These are phyloP conservation scores for Phymatocera aterrima DNA, from an alignment of 2,888 invertebrate genomes.

Conservation along the genomic window DNA sequence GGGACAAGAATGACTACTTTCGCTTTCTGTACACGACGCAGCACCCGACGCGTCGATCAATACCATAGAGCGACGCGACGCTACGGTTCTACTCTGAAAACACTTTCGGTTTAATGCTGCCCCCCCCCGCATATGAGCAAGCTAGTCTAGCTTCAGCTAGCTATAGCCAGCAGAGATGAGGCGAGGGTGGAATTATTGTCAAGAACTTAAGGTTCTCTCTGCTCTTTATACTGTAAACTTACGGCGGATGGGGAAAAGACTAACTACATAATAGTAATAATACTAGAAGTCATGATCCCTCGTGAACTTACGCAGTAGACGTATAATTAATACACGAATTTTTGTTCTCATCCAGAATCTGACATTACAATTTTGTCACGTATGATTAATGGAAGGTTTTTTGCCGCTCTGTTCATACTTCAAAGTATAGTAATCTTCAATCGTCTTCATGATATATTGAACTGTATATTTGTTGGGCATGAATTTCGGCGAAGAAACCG, in stretches of 20 bases:
- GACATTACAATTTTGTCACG: too few species aligned
- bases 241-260: too few species aligned
- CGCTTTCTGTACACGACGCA: constrained; percentile 70
- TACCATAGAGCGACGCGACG: constrained; percentile 55
- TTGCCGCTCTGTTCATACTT: not conserved
- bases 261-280: too few species aligned
- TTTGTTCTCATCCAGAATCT: too few species aligned
- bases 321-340: too few species aligned
- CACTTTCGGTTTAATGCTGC: constrained; percentile 21
- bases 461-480: not conserved
- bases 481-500: not conserved
- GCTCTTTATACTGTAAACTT: too few species aligned
- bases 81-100: constrained; percentile 53
- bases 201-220: not conserved
- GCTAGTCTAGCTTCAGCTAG: too few species aligned
- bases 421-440: not conserved
- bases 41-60: constrained; percentile 68
- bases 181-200: constrained; percentile 60
- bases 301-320: too few species aligned
- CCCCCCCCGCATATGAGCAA: constrained; percentile 46
- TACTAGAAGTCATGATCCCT: too few species aligned
- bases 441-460: not conserved
- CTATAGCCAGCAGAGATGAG: not conserved
- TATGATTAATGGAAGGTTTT: too few species aligned
- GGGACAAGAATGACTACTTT: constrained; percentile 65